Evolutionary conservation across 2,113 vertebrate species (phyloP).

Genomic region (Spea multiplicata): DNA sequence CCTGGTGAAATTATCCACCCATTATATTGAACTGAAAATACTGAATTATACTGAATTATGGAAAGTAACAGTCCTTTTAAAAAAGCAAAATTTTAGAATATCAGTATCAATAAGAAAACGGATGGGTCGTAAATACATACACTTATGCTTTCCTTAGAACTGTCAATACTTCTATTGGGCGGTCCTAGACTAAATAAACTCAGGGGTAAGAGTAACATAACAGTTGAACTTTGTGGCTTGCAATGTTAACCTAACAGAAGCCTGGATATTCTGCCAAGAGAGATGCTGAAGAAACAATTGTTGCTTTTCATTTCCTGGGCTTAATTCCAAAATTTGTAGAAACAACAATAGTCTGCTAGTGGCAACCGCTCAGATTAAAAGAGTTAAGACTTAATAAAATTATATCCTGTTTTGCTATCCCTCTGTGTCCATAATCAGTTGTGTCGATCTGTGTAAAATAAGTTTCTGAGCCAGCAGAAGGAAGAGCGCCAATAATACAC

Average conservation of each 20-base stretch:
- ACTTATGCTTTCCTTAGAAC: neutral
- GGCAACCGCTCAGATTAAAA: neutral
- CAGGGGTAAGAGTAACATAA: neutral
- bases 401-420: neutral
- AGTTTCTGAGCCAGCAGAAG: neutral
- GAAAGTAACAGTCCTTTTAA: too few relatives aligned
- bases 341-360: neutral
- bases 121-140: too few relatives aligned
- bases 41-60: too few relatives aligned
- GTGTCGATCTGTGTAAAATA: neutral
- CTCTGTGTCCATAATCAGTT: neutral
- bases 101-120: too few relatives aligned
- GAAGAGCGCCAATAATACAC: neutral
- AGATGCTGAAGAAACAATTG: neutral
- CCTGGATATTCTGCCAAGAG: neutral
- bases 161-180: neutral
- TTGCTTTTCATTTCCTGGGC: neutral
- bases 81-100: too few relatives aligned
- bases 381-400: slow-evolving; percentile 3
- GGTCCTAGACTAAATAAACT: neutral
- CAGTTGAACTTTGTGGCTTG: slow-evolving; percentile 1
- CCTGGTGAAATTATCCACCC: too few relatives aligned
- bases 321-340: neutral
- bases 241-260: neutral
- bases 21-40: too few relatives aligned